Evolutionary conservation across 2,113 vertebrate species (phyloP).

Genomic region (Malurus melanocephalus): DNA sequence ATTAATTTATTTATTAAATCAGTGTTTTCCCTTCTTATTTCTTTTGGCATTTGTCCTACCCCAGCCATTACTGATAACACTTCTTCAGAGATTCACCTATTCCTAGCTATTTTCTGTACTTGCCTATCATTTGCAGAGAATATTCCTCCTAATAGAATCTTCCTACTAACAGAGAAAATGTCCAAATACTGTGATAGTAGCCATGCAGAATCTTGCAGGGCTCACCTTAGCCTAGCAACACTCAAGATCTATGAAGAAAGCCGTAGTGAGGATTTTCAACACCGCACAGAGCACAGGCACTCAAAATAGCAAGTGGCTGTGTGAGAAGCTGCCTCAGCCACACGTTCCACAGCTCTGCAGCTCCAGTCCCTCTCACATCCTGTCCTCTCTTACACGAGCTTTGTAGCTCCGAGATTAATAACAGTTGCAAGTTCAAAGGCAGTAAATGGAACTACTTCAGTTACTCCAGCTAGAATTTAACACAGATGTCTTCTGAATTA

Average conservation of each 20-base stretch:
- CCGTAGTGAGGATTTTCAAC: not conserved
- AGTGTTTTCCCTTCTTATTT: not conserved
- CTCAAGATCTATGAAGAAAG: not conserved
- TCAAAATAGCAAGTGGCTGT: not conserved
- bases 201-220: not conserved
- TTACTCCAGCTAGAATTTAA: not conserved
- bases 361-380: slow-evolving; percentile 41
- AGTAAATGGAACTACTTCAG: not conserved
- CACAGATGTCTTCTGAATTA: slow-evolving; percentile 11
- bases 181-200: not conserved
- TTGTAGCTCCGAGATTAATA: slow-evolving; percentile 8
- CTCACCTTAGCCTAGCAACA: not conserved
- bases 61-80: not conserved
- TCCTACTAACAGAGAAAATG: not conserved
- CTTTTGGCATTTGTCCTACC: not conserved
- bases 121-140: too few relatives aligned
- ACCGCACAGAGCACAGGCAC: rapidly evolving
- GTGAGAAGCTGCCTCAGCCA: not conserved
- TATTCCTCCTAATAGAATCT: not conserved
- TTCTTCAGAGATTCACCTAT: not conserved
- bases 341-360: not conserved
- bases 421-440: slow-evolving; percentile 42
- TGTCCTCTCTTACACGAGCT: slow-evolving; percentile 1
- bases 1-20: not conserved
- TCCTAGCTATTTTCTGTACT: not conserved